Evolutionary conservation across 2,113 vertebrate genomes (phyloP).

Genomic region (Phrynosoma platyrhinos): DNA sequence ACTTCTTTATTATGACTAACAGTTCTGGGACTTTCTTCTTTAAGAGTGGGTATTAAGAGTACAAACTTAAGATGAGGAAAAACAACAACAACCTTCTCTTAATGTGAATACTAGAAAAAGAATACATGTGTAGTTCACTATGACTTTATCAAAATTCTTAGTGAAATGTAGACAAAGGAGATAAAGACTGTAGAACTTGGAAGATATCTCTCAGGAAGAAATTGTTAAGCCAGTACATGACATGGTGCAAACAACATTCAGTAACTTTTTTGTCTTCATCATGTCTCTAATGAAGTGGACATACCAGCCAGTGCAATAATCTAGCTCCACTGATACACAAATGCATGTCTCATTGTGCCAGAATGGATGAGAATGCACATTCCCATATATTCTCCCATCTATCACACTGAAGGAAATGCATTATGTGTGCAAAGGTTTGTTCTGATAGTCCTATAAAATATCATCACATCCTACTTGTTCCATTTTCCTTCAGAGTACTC

Average conservation of each 20-base stretch:
- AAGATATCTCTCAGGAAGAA: neutral
- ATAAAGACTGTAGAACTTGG: neutral
- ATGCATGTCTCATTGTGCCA: neutral
- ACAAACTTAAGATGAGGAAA: constrained; percentile 7
- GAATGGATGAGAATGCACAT: too few species aligned
- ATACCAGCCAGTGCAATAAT: neutral
- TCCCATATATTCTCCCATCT: neutral
- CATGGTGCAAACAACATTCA: neutral
- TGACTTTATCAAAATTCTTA: neutral
- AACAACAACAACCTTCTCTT: neutral
- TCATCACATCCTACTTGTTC: neutral
- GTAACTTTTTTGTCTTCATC: neutral
- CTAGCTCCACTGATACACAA: neutral
- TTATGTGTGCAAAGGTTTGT: neutral
- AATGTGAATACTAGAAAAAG: neutral
- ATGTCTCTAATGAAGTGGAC: too few species aligned
- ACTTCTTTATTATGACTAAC: neutral
- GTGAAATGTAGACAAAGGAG: neutral
- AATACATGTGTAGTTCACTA: neutral
- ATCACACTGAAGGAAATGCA: neutral
- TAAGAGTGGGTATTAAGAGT: neutral
- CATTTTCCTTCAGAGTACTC: neutral
- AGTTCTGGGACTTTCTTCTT: neutral
- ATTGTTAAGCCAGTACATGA: neutral
- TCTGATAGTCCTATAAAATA: neutral